phyloP scores from a whole-genome alignment of 2,797 vertebrate genomes.

The Atherinosoma microstoma region DNA sequence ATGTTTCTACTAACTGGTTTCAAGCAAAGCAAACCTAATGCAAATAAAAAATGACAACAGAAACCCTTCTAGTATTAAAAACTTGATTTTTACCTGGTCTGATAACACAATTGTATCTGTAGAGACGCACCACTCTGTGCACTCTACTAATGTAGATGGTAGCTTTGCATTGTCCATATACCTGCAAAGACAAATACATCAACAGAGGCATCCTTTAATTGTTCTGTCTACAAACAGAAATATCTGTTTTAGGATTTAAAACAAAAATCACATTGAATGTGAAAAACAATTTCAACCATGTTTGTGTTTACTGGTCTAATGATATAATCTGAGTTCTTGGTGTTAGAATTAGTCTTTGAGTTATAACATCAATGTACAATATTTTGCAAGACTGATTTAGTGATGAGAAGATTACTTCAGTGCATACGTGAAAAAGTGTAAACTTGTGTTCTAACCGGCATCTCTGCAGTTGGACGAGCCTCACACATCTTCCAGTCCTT shows the following conservation, averaged over 20 bases:
- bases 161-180: constrained; percentile 83
- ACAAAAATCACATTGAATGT: neutral
- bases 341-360: too few relatives aligned
- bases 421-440: neutral
- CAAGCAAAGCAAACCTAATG: too few relatives aligned
- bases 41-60: too few relatives aligned
- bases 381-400: neutral
- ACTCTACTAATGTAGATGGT: constrained; percentile 75
- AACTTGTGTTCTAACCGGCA: constrained; percentile 62
- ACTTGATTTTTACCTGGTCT: constrained; percentile 75
- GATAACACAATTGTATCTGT: constrained; percentile 78
- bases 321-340: neutral
- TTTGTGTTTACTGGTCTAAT: neutral
- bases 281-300: neutral
- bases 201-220: neutral
- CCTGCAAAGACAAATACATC: constrained; percentile 57
- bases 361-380: too few relatives aligned
- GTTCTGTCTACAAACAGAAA: neutral
- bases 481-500: constrained; percentile 68
- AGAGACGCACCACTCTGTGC: constrained; percentile 76
- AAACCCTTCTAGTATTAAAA: too few relatives aligned
- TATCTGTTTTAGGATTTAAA: neutral
- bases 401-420: neutral
- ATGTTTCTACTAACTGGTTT: too few relatives aligned
- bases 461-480: neutral